Evolutionary conservation across 2,113 vertebrate species (phyloP), one percentile per base, ranked within the genome.

Genomic region (Crotalus viridis): DNA sequence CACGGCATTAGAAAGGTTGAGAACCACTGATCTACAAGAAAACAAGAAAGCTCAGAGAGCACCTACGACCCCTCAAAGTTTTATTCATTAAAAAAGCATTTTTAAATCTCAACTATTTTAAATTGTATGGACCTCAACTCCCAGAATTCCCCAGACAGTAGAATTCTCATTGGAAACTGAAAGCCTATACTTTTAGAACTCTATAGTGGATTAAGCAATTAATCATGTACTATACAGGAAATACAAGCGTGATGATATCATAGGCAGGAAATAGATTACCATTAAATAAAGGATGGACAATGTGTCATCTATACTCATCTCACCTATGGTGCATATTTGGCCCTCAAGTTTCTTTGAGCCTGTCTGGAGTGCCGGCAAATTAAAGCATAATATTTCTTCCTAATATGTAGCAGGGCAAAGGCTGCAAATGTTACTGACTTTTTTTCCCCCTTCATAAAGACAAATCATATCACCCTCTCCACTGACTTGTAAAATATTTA

Each of bases 161-260:
- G 64, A n/a, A 43, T 48, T 85, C 86, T 87, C 22, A 93, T 46
- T 24, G 86, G 46, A 93, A 51, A 19, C 91, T 89, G 89, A 94
- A 56, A 26, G 2, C 87, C 85, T 86, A 85, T 69, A 28, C 3
- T 48, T 91, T 54, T 13, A 64, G 90, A 81, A 89, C 13, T 91
- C 0, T 91, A 93, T 33, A 26, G 13, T 81, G 74, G 39, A 46
- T 91, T 51, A 93, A 85, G 6, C 54, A 94, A 0, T 52, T 0
- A 91, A 90, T 59, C 0, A 0, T 19, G 43, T 8, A 10, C 28
- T 26, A 2, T 7, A 33, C 0, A 12, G 8, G 59, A 86, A 91
- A 90, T 17, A 10, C 9, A 39, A 89, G 56, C 13, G 46, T 21
- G 17, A 24, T 57, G 69, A 48, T 5, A 1, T 10, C 64, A 91